Evolutionary conservation across 2,888 invertebrate species (phyloP), one percentile per base, ranked within the genome.

Genomic region (Thysanoteuthis rhombus): DNA sequence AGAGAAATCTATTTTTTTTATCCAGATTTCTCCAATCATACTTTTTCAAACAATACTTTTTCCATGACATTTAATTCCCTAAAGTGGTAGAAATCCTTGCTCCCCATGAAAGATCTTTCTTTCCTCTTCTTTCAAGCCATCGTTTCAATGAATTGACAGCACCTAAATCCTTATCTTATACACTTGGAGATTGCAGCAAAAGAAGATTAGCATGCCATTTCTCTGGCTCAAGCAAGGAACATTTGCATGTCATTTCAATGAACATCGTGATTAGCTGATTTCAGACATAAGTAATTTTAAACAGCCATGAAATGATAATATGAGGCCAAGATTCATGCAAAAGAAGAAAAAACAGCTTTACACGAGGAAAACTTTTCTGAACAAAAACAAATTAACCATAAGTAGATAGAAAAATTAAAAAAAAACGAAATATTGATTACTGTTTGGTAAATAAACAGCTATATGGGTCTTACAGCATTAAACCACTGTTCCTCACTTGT

Each of bases 21-120:
- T 75, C n/a, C 75, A 75, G 75, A 75, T 75, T 75, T 75, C 75
- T 75, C 75, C n/a, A 75, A 75, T 75, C 75, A 75, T 75, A 75
- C 75, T 75, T 75, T 75, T 75, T 75, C 75, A 75, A 75, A 75
- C 75, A 75, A 75, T 75, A 75, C 75, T 75, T 75, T 58, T 75
- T 75, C 75, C 75, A 75, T 75, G 75, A 75, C 75, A 75, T 75
- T 75, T 75, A 75, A 75, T 75, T 75, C 75, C 75, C 75, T 75
- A 75, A 75, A 75, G 75, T 75, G 75, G 75, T 75, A 75, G 75
- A 75, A 75, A 75, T 75, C 75, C 75, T 75, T 36, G 75, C 75
- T 75, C 75, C 75, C 75, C 75, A 75, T 16, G n/a, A 75, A 75
- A 75, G 75, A 36, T 36, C 75, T n/a, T 75, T 75, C 75, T 75